Evolutionary conservation across 2,797 vertebrate species (phyloP).

Genomic region (Lindbergichthys nudifrons): DNA sequence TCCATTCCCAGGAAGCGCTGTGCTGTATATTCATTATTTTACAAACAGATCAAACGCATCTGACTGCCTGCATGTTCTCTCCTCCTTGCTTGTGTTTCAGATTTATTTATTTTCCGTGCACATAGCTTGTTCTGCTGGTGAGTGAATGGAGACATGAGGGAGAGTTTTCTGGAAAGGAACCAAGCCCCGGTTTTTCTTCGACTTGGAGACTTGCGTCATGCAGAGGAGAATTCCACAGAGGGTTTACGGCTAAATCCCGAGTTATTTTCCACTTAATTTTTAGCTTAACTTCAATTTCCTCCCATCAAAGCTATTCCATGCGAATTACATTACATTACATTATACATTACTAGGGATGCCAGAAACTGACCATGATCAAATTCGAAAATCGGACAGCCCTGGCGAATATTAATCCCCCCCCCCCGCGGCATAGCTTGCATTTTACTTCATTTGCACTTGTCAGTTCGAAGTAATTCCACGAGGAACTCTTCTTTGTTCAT

Average conservation of each 20-base stretch:
- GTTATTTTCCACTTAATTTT: constrained; percentile 54
- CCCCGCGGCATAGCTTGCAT: too few relatives aligned
- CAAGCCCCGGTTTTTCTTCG: constrained; percentile 2
- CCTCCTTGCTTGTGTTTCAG: constrained; percentile 23
- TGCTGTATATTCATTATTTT: constrained; percentile 36
- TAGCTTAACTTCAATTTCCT: constrained; percentile 26
- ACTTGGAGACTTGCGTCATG: constrained; percentile 1
- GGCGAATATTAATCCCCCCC: too few relatives aligned
- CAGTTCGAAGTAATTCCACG: too few relatives aligned
- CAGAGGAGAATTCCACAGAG: constrained; percentile 3
- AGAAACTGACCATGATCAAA: too few relatives aligned
- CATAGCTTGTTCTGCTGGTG: constrained; percentile 3
- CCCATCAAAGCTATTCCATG: constrained; percentile 22
- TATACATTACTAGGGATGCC: too few relatives aligned
- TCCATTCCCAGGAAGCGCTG: constrained; percentile 18
- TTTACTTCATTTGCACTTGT: too few relatives aligned
- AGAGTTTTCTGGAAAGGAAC: constrained; percentile 34
- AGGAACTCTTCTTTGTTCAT: too few relatives aligned
- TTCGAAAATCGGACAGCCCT: too few relatives aligned
- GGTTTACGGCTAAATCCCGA: constrained; percentile 41
- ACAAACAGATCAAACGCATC: constrained; percentile 38
- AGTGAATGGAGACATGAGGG: constrained; percentile 14
- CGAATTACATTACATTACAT: not conserved
- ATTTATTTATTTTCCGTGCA: constrained; percentile 8
- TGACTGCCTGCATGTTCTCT: constrained; percentile 26